Percentiles rank a stretch among this genome's conserved stretches.
phyloP scores from a whole-genome alignment of 2,888 invertebrate genomes.

The Pasiphila rectangulata region DNA sequence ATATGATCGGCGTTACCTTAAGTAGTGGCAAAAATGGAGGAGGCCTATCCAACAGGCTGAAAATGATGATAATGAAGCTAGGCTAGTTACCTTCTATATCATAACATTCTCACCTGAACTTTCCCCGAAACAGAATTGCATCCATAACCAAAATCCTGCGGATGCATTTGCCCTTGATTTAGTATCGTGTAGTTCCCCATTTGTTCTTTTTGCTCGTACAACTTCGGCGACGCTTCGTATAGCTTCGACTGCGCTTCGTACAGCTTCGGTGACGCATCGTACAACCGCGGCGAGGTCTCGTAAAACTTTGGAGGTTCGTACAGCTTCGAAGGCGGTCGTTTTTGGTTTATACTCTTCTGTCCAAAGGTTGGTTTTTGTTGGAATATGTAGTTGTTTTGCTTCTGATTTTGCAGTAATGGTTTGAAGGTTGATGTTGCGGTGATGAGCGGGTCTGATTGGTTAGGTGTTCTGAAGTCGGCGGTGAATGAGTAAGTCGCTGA shows the following conservation, averaged over 20 bases:
- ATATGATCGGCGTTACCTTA: no score
- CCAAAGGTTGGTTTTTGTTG: constrained; percentile 66
- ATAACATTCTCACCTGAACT: constrained; percentile 56
- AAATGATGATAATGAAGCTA: not conserved
- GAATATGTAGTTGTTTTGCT: constrained; percentile 68
- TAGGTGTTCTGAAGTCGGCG: constrained; percentile 87
- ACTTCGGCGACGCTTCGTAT: constrained; percentile 12
- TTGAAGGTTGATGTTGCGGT: constrained; percentile 80
- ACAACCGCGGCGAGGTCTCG: constrained; percentile 17
- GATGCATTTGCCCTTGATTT: constrained; percentile 66
- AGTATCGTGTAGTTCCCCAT: constrained; percentile 59
- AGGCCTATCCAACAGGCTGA: no score
- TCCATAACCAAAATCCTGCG: constrained; percentile 66
- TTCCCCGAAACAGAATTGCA: constrained; percentile 64
- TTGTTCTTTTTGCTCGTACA: constrained; percentile 56
- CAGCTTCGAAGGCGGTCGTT: constrained; percentile 55
- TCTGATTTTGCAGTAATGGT: constrained; percentile 74
- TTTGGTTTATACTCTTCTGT: constrained; percentile 57
- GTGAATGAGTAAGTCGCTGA: constrained; percentile 91
- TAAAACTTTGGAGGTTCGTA: constrained; percentile 50
- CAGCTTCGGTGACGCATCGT: constrained; percentile 13
- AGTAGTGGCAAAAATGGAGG: no score
- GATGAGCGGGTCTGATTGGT: constrained; percentile 79
- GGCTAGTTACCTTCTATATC: not conserved
- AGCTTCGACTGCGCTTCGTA: constrained; percentile 18